A percentile compares a stretch with the other conserved stretches of the same genome.
Evolutionary conservation across 2,888 invertebrate species (phyloP).

Genomic region (Calameuta filiformis): DNA sequence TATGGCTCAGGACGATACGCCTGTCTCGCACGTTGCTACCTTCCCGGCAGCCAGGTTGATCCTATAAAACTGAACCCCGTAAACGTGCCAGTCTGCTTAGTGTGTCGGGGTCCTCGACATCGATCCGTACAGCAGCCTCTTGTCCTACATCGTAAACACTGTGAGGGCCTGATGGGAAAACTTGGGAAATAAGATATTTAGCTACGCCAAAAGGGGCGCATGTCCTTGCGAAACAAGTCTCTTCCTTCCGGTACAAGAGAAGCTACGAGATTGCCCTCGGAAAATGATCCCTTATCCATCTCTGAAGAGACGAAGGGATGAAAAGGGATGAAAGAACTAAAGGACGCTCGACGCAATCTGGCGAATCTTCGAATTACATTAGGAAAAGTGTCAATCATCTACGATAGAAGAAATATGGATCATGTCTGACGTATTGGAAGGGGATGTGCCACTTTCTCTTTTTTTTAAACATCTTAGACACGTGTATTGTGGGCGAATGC

Average conservation of each 20-base stretch:
- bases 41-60: neutral
- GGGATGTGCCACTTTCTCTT: neutral
- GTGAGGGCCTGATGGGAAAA: neutral
- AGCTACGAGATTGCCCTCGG: neutral
- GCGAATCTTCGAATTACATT: neutral
- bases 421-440: neutral
- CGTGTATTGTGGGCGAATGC: neutral
- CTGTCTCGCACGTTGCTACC: constrained; percentile 33
- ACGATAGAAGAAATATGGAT: neutral
- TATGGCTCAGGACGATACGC: constrained; percentile 53
- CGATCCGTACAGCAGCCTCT: neutral
- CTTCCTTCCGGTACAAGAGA: neutral
- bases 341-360: neutral
- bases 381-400: neutral
- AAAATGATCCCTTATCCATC: neutral
- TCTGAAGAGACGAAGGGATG: neutral
- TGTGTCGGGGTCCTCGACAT: neutral
- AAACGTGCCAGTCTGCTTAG: neutral
- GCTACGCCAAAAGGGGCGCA: neutral
- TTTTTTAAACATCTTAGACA: neutral
- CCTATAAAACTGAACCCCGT: neutral
- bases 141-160: neutral
- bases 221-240: neutral
- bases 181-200: neutral
- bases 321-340: neutral